Conservation (phyloP, 2,113 vertebrate genomes). For the Hylia prasina region DNA sequence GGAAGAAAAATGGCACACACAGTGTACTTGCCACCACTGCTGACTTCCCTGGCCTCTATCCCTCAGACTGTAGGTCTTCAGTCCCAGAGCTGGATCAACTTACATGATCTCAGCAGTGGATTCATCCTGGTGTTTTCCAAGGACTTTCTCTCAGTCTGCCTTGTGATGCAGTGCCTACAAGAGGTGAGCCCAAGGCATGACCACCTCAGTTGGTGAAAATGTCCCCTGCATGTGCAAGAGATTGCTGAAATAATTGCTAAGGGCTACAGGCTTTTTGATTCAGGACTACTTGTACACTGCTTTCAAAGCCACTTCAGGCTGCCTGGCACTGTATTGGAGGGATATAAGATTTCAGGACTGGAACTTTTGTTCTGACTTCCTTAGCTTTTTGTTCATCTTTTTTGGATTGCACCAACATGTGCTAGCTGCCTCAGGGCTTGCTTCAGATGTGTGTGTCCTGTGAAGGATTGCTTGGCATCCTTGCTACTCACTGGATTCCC, state of each 20-base stretch:
- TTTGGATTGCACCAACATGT: background rate
- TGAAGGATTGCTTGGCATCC: background rate
- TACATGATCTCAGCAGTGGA: background rate
- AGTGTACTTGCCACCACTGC: background rate
- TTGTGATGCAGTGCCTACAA: background rate
- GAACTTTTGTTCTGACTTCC: background rate
- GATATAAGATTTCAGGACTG: background rate
- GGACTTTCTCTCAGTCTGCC: background rate
- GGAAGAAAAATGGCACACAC: background rate
- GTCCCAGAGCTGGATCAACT: background rate
- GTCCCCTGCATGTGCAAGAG: accelerated
- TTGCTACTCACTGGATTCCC: background rate
- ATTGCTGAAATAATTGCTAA: background rate
- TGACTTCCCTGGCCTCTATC: background rate
- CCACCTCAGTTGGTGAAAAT: background rate
- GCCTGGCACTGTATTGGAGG: background rate
- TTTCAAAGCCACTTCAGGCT: background rate
- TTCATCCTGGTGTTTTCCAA: background rate
- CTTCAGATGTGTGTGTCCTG: background rate
- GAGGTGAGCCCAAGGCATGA: accelerated
- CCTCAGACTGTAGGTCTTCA: background rate
- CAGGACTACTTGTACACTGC: too few species aligned
- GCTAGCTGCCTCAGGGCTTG: background rate
- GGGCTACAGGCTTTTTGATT: background rate
- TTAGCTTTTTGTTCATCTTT: background rate